Conservation (phyloP, 1,140 invertebrate genomes). For the Aphelinus certus region DNA sequence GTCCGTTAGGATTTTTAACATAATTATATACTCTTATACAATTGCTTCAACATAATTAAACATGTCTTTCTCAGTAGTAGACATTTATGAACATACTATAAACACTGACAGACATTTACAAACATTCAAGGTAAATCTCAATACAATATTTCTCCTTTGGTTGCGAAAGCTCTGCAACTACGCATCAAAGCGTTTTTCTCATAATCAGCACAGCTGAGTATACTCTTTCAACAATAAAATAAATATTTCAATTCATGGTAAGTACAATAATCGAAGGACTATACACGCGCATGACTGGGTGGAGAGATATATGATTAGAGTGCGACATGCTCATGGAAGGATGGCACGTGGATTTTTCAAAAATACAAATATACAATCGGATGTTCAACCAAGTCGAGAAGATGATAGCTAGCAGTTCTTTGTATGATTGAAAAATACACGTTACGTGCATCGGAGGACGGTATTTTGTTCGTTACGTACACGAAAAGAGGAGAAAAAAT, state of each 20-base stretch:
- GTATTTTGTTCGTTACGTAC: slow-evolving; percentile 24
- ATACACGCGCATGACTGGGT: too few species aligned
- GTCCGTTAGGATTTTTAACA: not conserved
- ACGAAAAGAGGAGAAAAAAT: not conserved
- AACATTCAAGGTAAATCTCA: slow-evolving; percentile 27
- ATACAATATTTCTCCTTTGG: slow-evolving; percentile 4
- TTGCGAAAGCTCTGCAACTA: not conserved
- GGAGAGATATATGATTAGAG: too few species aligned
- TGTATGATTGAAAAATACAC: not conserved
- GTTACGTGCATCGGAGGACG: slow-evolving; percentile 33
- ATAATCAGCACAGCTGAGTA: too few species aligned
- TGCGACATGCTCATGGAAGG: too few species aligned
- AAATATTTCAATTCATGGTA: too few species aligned
- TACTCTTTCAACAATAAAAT: too few species aligned
- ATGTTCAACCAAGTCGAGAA: too few species aligned
- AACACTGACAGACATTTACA: slow-evolving; percentile 35
- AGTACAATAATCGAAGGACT: too few species aligned
- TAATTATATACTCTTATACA: slow-evolving; percentile 11
- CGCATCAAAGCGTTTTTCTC: too few species aligned
- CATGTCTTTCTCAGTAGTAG: slow-evolving; percentile 7
- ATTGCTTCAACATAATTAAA: not conserved
- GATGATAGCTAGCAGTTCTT: not conserved
- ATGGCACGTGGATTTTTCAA: too few species aligned
- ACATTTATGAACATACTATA: slow-evolving; percentile 37
- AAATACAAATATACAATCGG: too few species aligned